Evolutionary conservation across 2,797 vertebrate species (phyloP).

Genomic region (Phrynocephalus guinanensis): DNA sequence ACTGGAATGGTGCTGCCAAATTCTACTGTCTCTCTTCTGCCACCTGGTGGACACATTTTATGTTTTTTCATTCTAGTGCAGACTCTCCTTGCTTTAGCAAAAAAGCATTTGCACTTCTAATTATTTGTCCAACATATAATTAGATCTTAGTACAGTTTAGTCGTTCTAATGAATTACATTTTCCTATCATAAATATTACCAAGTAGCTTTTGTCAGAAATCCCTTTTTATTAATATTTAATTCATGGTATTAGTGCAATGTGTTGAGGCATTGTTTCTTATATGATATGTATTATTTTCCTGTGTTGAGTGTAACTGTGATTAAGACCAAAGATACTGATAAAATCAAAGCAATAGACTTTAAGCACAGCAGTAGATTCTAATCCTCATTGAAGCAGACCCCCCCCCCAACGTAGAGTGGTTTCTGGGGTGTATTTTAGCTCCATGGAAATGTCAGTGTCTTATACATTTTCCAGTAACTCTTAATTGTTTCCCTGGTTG

Average conservation of each 20-base stretch:
- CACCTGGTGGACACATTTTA: constrained; percentile 43
- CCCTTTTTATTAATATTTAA: constrained; percentile 9
- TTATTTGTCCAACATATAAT: constrained; percentile 1
- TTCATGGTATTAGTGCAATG: background rate
- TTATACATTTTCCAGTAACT: too few relatives aligned
- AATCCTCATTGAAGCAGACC: too few relatives aligned
- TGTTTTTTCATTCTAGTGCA: constrained; percentile 11
- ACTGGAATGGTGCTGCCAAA: background rate
- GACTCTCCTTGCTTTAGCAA: background rate
- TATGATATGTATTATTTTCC: background rate
- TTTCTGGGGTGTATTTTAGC: too few relatives aligned
- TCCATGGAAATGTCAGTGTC: too few relatives aligned
- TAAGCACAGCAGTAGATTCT: too few relatives aligned
- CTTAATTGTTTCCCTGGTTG: too few relatives aligned
- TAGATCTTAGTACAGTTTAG: background rate
- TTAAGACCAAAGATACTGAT: too few relatives aligned
- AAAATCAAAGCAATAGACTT: too few relatives aligned
- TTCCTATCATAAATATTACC: background rate
- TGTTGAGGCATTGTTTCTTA: background rate
- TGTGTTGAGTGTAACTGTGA: background rate
- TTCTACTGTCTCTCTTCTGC: constrained; percentile 46
- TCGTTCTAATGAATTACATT: background rate
- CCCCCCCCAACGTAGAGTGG: too few relatives aligned
- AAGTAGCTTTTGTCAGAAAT: background rate
- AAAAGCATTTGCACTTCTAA: background rate